These are phyloP conservation scores for Cordilura impudica DNA, from an alignment of 2,888 invertebrate genomes.

Conservation along the genomic window DNA sequence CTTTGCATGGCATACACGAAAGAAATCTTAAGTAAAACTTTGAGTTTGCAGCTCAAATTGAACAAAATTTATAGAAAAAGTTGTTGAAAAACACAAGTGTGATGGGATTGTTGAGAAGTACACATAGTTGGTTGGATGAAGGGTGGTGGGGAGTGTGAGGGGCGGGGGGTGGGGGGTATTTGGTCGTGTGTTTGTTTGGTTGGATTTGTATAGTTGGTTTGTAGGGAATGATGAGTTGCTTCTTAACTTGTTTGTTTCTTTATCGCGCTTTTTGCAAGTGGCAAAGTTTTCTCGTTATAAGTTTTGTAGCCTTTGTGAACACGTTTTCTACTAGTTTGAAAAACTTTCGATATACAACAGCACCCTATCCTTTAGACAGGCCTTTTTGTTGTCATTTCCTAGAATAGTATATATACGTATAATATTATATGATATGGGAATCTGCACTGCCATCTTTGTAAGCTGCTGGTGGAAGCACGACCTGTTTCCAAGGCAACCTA, in stretches of 20 bases:
- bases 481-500: slow-evolving; percentile 41
- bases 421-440: too few species aligned
- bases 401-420: not conserved
- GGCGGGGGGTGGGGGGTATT: not conserved
- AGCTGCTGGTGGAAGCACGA: slow-evolving; percentile 27
- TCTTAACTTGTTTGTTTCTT: slow-evolving; percentile 70
- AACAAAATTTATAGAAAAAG: slow-evolving; percentile 55
- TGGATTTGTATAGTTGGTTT: slow-evolving; percentile 17
- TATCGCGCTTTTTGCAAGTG: slow-evolving; percentile 77
- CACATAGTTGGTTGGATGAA: too few species aligned
- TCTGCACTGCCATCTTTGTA: slow-evolving; percentile 24
- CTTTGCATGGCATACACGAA: not conserved
- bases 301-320: slow-evolving; percentile 72
- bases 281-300: slow-evolving; percentile 79
- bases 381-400: slow-evolving; percentile 33
- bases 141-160: not conserved
- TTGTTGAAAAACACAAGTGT: slow-evolving; percentile 52
- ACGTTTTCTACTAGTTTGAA: slow-evolving; percentile 67
- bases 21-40: slow-evolving; percentile 57
- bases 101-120: slow-evolving; percentile 19
- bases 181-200: slow-evolving; percentile 1
- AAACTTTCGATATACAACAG: slow-evolving; percentile 72
- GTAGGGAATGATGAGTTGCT: slow-evolving; percentile 56
- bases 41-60: slow-evolving; percentile 54
- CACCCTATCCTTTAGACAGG: slow-evolving; percentile 33